Percentiles rank a stretch among this genome's conserved stretches.
Conservation (phyloP, 1,140 invertebrate genomes). For the Orius insidiosus region DNA sequence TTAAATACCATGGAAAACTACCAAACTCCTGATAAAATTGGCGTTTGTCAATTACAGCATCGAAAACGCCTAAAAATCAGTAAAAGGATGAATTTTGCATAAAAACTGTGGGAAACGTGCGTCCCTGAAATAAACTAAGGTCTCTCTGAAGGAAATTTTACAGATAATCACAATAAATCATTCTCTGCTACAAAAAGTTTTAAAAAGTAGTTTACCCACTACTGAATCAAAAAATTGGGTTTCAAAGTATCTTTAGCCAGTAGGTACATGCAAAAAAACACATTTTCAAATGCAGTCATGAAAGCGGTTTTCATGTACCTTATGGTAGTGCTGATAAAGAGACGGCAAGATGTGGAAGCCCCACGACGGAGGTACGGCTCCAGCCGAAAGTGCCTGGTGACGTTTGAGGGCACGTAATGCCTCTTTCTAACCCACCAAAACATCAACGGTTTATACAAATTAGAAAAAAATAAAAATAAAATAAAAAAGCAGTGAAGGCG, state of each 20-base stretch:
- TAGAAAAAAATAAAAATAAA: background rate
- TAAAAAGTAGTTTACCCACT: background rate
- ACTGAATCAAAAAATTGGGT: constrained; percentile 3
- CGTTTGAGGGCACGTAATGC: constrained; percentile 35
- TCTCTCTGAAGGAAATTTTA: too few species aligned
- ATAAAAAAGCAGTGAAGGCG: background rate
- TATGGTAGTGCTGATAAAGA: constrained; percentile 63
- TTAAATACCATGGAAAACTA: too few species aligned
- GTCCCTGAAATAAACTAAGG: too few species aligned
- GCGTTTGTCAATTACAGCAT: too few species aligned
- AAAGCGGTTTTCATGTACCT: constrained; percentile 34
- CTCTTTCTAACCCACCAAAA: constrained; percentile 31
- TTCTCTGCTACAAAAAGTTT: background rate
- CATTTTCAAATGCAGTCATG: background rate
- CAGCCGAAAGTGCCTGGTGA: constrained; percentile 28
- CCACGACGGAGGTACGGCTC: constrained; percentile 44
- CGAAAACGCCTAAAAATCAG: too few species aligned
- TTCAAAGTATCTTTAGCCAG: background rate
- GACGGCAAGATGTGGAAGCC: constrained; percentile 66
- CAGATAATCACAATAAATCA: too few species aligned
- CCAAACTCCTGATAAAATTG: too few species aligned
- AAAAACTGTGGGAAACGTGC: too few species aligned
- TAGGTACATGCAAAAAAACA: background rate
- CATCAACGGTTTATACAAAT: background rate
- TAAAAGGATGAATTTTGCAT: too few species aligned